Evolutionary conservation across 92 coral and sea anemone genomes (phyloP), one percentile per base, ranked within the genome.

Genomic region (Muricea muricata): DNA sequence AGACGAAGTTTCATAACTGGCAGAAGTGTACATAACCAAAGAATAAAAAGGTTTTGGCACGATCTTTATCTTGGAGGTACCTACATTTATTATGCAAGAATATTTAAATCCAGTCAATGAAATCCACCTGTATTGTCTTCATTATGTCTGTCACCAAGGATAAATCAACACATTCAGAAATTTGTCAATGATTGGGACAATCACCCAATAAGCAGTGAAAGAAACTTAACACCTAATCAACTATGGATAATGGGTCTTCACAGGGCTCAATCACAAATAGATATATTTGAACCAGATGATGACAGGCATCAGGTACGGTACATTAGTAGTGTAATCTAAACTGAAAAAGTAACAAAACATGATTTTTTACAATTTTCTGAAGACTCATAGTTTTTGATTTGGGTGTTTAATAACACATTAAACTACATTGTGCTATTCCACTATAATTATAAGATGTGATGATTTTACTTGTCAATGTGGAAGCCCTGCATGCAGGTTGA

Each of bases 191-290:
- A 66, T 11, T 75, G 65, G 63, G 81, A 75, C 65, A 75, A 75
- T 75, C 81, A 45, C 65, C 81, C 81, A 29, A 29, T 75, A 75
- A 75, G 81, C 41, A 75, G 24, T 14, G 67, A 75, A 66, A 25
- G 9, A 42, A 74, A 74, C 47, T 35, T 39, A 25, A 45, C 80
- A 7, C 80, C 80, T 4, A 35, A 30, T 30, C 74, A 74, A 47
- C 54, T 45, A 11, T 74, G 63, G 80, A 15, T 46, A 40, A 1
- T 26, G 60, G 80, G 80, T 24, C 37, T 73, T 29, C 80, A 73
- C 35, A 40, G 30, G 13, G 32, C 60, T 18, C 76, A 71, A 15
- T 14, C 21, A 35, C 52, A 35, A 33, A 40, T 29, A 35, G 37
- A 71, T 45, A 40, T 0, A 71, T 14, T 23, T 71, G 77, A 17